Evolutionary conservation across 2,797 vertebrate species (phyloP).

Genomic region (Poecilia velifera): DNA sequence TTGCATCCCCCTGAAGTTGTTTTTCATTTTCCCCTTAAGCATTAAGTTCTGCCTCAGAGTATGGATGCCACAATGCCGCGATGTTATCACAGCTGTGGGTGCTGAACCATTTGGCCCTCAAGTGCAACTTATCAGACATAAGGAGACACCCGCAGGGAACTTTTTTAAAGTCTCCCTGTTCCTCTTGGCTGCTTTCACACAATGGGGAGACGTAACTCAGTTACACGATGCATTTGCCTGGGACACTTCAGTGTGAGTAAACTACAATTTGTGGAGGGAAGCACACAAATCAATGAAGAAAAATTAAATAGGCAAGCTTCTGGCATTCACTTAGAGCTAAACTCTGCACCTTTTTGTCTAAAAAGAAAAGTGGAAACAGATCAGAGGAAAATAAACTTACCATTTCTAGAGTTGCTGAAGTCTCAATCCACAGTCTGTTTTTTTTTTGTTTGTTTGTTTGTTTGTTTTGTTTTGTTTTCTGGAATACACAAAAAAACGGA

Average conservation of each 20-base stretch:
- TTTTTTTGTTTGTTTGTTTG: background rate
- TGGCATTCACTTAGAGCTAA: background rate
- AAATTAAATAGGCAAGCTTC: background rate
- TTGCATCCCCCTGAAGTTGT: background rate
- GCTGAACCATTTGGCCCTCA: constrained; percentile 75
- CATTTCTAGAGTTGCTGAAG: constrained; percentile 48
- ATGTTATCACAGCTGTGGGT: constrained; percentile 83
- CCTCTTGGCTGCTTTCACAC: constrained; percentile 54
- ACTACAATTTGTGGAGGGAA: constrained; percentile 3
- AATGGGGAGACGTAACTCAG: constrained; percentile 39
- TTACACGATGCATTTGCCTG: constrained; percentile 18
- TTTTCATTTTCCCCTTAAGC: background rate
- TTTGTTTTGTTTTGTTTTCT: background rate
- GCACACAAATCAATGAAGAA: constrained; percentile 3
- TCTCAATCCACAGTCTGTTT: background rate
- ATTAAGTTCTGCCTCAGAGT: constrained; percentile 21
- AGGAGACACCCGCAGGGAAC: constrained; percentile 46
- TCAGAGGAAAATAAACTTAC: constrained; percentile 43
- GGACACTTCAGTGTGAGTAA: constrained; percentile 22
- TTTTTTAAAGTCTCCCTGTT: constrained; percentile 51
- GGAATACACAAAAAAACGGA: background rate
- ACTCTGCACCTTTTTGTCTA: background rate
- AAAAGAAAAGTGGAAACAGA: background rate
- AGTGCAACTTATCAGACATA: constrained; percentile 52
- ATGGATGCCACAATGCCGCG: constrained; percentile 49